phyloP scores from a whole-genome alignment of 2,797 vertebrate genomes.

The Enteromius mattozi region DNA sequence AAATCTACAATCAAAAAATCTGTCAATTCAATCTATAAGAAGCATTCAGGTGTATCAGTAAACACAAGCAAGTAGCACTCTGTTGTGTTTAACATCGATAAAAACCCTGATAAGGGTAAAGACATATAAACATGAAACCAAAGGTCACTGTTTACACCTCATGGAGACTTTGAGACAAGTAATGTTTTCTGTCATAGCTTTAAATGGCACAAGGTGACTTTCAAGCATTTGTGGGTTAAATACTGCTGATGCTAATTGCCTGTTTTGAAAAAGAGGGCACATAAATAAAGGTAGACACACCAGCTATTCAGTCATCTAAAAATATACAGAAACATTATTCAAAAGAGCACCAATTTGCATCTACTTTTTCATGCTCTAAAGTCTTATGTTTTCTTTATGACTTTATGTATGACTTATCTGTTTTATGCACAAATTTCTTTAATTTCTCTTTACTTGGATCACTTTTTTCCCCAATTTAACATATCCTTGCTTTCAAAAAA shows the following conservation, averaged over 20 bases:
- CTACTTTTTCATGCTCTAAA: neutral
- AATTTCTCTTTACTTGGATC: neutral
- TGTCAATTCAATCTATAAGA: neutral
- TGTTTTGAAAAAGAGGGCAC: neutral
- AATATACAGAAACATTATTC: neutral
- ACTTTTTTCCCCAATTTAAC: no score
- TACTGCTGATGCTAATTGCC: neutral
- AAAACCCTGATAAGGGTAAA: constrained; percentile 31
- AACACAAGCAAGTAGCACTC: neutral
- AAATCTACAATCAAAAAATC: neutral
- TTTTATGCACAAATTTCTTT: neutral
- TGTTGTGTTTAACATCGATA: constrained; percentile 3
- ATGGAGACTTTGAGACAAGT: constrained; percentile 3
- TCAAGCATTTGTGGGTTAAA: neutral
- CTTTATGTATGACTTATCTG: neutral
- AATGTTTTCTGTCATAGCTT: constrained; percentile 11
- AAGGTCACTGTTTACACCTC: constrained; percentile 13
- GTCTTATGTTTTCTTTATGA: neutral
- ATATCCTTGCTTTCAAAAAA: no score
- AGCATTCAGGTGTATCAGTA: constrained; percentile 5
- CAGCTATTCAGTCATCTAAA: neutral
- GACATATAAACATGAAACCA: constrained; percentile 39
- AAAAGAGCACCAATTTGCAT: neutral
- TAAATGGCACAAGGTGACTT: constrained; percentile 41
- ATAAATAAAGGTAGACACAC: neutral